Evolutionary conservation across 1,140 invertebrate genomes (phyloP).

Genomic region (Brachionus paranguensis): DNA sequence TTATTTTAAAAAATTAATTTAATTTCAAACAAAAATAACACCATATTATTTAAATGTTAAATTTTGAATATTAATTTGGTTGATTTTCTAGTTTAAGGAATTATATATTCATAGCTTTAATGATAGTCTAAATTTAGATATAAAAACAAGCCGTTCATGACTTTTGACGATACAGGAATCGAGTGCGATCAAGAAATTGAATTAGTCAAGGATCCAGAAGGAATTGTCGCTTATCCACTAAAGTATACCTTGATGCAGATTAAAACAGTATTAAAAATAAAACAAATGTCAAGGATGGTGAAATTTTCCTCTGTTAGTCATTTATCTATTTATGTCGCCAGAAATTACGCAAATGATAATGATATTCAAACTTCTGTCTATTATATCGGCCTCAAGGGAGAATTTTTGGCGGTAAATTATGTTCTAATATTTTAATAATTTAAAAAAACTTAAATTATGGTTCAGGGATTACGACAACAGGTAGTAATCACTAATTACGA

Average conservation of each 20-base stretch:
- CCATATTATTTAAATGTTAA: too few species aligned
- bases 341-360: conserved; percentile 72
- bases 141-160: conserved; percentile 85
- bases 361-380: conserved; percentile 68
- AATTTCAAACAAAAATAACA: too few species aligned
- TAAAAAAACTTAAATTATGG: neutral
- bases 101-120: too few species aligned
- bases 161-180: conserved; percentile 73
- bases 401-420: conserved; percentile 66
- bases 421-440: neutral
- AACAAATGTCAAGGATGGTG: conserved; percentile 64
- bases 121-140: conserved; percentile 60
- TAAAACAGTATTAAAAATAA: too few species aligned
- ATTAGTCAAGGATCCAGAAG: conserved; percentile 68
- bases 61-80: too few species aligned
- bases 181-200: conserved; percentile 83
- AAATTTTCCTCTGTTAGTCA: conserved; percentile 81
- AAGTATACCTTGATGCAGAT: neutral
- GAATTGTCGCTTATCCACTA: conserved; percentile 64
- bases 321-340: conserved; percentile 78
- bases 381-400: conserved; percentile 89
- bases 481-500: conserved; percentile 86
- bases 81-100: too few species aligned
- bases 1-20: too few species aligned
- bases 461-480: conserved; percentile 67